Evolutionary conservation across 2,113 vertebrate genomes (phyloP).

Genomic region (Larimichthys polyactis): DNA sequence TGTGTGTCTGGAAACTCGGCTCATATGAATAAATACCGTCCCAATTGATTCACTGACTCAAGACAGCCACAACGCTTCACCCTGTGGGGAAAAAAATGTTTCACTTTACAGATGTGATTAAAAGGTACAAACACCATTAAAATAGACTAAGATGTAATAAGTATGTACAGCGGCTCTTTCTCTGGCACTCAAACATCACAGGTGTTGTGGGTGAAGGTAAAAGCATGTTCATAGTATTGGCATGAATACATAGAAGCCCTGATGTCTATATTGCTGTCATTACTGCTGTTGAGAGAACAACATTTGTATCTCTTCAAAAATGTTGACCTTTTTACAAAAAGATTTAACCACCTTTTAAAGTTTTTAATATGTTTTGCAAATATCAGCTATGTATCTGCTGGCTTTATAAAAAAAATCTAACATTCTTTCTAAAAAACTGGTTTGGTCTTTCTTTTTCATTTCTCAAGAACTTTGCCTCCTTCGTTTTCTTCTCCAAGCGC

Average conservation of each 20-base stretch:
- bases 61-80: slow-evolving; percentile 14
- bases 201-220: neutral
- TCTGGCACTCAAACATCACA: slow-evolving; percentile 2
- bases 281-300: neutral
- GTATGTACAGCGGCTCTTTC: slow-evolving; percentile 23
- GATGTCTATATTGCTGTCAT: neutral
- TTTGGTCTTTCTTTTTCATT: neutral
- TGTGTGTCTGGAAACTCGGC: slow-evolving; percentile 34
- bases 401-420: neutral
- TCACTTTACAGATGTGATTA: slow-evolving; percentile 4
- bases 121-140: slow-evolving; percentile 17
- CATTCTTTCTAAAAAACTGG: neutral
- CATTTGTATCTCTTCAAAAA: neutral
- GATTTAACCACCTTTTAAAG: neutral
- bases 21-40: slow-evolving; percentile 51
- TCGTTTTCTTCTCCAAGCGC: neutral
- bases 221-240: neutral
- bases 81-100: neutral
- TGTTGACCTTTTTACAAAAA: neutral
- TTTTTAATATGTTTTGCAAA: neutral
- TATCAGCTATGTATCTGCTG: neutral
- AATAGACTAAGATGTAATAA: neutral
- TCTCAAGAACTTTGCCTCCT: neutral
- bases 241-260: neutral
- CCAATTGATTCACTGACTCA: slow-evolving; percentile 26